These are phyloP conservation scores for Scaptodrosophila latifasciaeformis DNA, from an alignment of 2,888 invertebrate genomes.

Conservation along the genomic window DNA sequence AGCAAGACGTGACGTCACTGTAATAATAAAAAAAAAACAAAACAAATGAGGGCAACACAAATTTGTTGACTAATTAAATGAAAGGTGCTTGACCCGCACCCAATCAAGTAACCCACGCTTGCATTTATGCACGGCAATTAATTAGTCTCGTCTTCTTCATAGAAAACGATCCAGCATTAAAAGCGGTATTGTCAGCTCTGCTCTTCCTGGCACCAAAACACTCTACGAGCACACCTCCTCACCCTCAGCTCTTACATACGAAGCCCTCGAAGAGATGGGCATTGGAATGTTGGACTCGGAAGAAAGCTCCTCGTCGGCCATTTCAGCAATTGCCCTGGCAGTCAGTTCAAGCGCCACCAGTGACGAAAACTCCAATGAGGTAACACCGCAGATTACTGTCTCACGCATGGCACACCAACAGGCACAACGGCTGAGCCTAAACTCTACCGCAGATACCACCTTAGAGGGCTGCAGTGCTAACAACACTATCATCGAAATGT, in stretches of 20 bases:
- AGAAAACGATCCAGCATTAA: conserved; percentile 68
- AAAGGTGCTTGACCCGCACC: conserved; percentile 58
- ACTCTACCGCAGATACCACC: conserved; percentile 48
- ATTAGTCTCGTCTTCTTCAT: conserved; percentile 17
- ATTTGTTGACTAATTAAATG: conserved; percentile 21
- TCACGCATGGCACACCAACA: conserved; percentile 65
- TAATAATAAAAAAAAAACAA: conserved; percentile 15
- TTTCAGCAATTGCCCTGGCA: conserved; percentile 61
- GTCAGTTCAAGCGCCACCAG: conserved; percentile 53
- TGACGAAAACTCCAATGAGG: conserved; percentile 73
- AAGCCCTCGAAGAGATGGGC: conserved; percentile 77
- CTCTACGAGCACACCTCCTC: conserved; percentile 55
- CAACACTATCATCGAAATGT: conserved; percentile 43
- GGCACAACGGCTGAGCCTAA: conserved; percentile 35
- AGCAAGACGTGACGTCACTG: conserved; percentile 42
- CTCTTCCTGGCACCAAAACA: conserved; percentile 50
- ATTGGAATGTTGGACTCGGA: conserved; percentile 79
- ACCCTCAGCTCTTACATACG: conserved; percentile 49
- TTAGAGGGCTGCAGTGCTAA: conserved; percentile 51
- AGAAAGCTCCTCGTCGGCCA: conserved; percentile 72
- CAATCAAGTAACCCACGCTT: conserved; percentile 34
- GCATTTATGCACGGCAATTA: conserved; percentile 18
- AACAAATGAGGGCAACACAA: conserved; percentile 33
- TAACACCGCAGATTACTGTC: conserved; percentile 63
- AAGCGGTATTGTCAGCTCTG: conserved; percentile 27